A percentile compares a stretch with the other conserved stretches of the same genome.
Evolutionary conservation across 2,113 vertebrate genomes (phyloP).

Genomic region (Calonectris borealis): DNA sequence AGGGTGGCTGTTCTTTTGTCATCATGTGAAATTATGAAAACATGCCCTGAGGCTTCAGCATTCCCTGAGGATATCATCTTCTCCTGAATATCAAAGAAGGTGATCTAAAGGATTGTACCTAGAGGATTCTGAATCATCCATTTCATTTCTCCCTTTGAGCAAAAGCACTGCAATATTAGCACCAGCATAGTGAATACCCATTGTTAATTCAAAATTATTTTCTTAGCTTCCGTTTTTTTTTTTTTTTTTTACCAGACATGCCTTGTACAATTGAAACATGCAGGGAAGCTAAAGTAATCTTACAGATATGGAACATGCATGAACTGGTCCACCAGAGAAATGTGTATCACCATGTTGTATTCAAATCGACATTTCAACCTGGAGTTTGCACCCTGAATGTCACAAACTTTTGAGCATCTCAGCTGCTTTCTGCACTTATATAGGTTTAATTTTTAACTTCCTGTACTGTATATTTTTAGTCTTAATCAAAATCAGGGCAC

Average conservation of each 20-base stretch:
- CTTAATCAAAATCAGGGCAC: background rate
- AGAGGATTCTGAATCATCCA: background rate
- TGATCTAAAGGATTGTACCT: background rate
- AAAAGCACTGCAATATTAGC: background rate
- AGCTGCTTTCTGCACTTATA: background rate
- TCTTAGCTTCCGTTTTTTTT: background rate
- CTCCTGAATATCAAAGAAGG: background rate
- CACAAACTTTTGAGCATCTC: background rate
- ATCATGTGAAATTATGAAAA: background rate
- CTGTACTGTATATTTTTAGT: background rate
- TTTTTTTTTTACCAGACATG: background rate
- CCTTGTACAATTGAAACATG: background rate
- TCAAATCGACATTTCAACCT: background rate
- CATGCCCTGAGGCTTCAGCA: background rate
- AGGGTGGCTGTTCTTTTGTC: background rate
- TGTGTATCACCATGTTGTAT: background rate
- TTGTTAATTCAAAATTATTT: background rate
- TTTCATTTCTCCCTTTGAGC: background rate
- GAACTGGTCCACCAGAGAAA: background rate
- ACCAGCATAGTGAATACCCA: background rate
- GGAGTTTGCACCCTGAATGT: background rate
- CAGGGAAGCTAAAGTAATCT: background rate
- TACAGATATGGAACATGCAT: background rate
- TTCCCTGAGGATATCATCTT: background rate
- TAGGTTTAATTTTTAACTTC: background rate